Evolutionary conservation across 2,113 vertebrate species (phyloP).

Genomic region (Pyrgilauda ruficollis): DNA sequence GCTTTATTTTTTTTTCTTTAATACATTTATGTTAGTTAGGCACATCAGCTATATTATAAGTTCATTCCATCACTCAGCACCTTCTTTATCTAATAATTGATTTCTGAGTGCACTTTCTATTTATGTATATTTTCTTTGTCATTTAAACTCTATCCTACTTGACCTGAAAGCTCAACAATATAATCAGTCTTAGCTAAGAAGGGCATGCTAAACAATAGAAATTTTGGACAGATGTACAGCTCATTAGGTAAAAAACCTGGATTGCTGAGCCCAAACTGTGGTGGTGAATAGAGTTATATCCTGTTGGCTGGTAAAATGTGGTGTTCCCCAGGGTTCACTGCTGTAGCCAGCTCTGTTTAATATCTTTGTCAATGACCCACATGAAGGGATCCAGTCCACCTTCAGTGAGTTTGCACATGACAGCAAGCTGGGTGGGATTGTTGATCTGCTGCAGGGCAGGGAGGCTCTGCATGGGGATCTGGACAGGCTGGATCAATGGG

Average conservation of each 20-base stretch:
- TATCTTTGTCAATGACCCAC: not conserved
- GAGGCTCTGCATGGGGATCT: not conserved
- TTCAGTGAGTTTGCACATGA: not conserved
- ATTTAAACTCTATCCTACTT: not conserved
- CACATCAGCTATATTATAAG: not conserved
- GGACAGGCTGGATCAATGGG: not conserved
- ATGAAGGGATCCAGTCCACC: accelerated
- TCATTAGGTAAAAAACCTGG: not conserved
- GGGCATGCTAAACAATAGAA: not conserved
- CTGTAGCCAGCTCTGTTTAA: not conserved
- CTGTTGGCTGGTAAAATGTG: not conserved
- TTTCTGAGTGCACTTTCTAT: not conserved
- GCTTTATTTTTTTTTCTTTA: not conserved
- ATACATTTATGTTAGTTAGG: not conserved
- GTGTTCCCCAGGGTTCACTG: not conserved
- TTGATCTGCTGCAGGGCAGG: not conserved
- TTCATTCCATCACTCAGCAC: not conserved
- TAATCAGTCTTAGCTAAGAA: not conserved
- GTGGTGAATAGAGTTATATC: not conserved
- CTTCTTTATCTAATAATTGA: not conserved
- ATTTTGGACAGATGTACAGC: not conserved
- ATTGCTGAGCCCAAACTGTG: not conserved
- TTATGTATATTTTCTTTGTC: not conserved
- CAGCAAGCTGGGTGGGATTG: accelerated
- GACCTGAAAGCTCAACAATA: not conserved